These are phyloP conservation scores for Oryzias javanicus DNA, from an alignment of 2,113 vertebrate genomes.

Conservation along the genomic window DNA sequence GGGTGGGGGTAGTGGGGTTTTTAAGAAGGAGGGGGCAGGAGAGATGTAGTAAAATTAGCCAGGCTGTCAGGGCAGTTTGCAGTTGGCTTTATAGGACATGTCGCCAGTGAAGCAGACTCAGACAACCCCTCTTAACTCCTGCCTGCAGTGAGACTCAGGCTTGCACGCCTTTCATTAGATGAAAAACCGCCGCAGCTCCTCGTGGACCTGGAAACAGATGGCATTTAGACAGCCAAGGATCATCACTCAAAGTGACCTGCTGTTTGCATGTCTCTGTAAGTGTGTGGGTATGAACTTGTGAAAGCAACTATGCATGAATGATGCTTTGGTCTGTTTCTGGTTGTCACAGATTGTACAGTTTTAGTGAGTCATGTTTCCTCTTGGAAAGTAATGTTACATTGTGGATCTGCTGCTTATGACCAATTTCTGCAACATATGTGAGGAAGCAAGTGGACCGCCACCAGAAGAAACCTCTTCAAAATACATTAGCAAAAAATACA, in stretches of 20 bases:
- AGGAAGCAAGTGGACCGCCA: slow-evolving; percentile 13
- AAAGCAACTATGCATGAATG: slow-evolving; percentile 11
- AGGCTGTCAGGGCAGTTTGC: slow-evolving; percentile 81
- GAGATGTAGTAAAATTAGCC: slow-evolving; percentile 80
- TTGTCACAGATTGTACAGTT: slow-evolving; percentile 34
- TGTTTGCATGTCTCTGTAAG: background rate
- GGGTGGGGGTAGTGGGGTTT: slow-evolving; percentile 13
- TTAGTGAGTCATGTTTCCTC: slow-evolving; percentile 24
- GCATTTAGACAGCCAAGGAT: slow-evolving; percentile 24
- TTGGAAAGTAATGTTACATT: background rate
- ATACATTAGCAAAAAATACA: too few species aligned
- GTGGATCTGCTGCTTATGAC: background rate
- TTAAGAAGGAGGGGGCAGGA: slow-evolving; percentile 13
- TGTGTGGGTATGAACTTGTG: background rate
- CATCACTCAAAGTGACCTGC: slow-evolving; percentile 19
- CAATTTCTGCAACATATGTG: background rate
- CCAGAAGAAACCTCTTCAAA: background rate
- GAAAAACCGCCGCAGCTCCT: slow-evolving; percentile 75
- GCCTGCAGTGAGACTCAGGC: slow-evolving; percentile 66
- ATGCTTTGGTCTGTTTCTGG: slow-evolving; percentile 19
- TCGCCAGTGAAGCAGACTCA: slow-evolving; percentile 80
- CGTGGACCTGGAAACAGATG: slow-evolving; percentile 65
- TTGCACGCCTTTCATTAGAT: slow-evolving; percentile 61
- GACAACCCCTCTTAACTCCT: slow-evolving; percentile 77
- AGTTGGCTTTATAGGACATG: slow-evolving; percentile 82